Evolutionary conservation across 2,888 invertebrate species (phyloP).

Genomic region (Omphaloscelis lunosa): DNA sequence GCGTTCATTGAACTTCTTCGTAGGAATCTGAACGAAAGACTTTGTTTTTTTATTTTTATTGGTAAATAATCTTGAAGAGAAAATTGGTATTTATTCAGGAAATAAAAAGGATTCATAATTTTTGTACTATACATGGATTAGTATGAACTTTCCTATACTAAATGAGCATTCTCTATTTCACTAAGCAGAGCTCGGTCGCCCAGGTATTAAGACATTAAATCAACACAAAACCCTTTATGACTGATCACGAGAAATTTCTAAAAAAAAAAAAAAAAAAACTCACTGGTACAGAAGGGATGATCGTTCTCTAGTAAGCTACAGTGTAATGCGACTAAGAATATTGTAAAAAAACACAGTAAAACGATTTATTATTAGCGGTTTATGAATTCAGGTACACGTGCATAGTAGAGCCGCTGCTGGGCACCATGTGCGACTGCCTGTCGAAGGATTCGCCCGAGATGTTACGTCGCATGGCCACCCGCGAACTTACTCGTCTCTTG

Average conservation of each 20-base stretch:
- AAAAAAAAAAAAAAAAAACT: too few relatives aligned
- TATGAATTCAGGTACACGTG: slow-evolving; percentile 91
- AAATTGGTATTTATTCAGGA: neutral
- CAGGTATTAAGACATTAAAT: too few relatives aligned
- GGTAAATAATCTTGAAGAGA: neutral
- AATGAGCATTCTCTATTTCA: too few relatives aligned
- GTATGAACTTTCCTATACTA: too few relatives aligned
- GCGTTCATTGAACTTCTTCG: too few relatives aligned
- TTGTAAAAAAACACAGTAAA: neutral
- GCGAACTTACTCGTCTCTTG: slow-evolving; percentile 92
- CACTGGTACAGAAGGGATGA: too few relatives aligned
- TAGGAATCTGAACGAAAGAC: neutral
- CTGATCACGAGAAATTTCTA: too few relatives aligned
- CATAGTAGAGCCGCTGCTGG: slow-evolving; percentile 92
- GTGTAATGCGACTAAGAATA: neutral
- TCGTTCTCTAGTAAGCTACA: too few relatives aligned
- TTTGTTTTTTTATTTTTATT: neutral
- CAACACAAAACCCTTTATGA: too few relatives aligned
- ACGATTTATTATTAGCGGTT: neutral
- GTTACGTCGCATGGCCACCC: slow-evolving; percentile 92
- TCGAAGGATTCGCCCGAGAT: slow-evolving; percentile 85
- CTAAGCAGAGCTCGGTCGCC: too few relatives aligned
- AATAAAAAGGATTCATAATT: neutral
- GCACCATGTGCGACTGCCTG: slow-evolving; percentile 92
- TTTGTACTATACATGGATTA: too few relatives aligned